Conservation (phyloP, 2,113 vertebrate species). For the Tragelaphus buxtoni region DNA sequence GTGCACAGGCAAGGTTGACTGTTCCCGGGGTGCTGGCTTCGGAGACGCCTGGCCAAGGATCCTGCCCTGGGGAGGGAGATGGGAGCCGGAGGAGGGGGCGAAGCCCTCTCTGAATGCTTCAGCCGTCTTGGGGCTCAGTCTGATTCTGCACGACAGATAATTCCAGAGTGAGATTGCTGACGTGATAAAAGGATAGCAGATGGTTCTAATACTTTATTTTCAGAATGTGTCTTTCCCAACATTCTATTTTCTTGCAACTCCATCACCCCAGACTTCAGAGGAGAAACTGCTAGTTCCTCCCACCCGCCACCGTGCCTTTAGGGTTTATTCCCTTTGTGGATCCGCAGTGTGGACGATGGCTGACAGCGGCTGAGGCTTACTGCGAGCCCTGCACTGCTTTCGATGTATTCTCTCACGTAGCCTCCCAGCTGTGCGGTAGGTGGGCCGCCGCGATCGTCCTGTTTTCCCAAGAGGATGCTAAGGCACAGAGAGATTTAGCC, state of each 20-base stretch:
- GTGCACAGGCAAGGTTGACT: neutral
- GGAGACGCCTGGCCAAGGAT: neutral
- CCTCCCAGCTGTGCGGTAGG: neutral
- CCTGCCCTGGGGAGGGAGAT: neutral
- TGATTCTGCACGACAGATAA: conserved; percentile 48
- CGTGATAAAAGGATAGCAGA: conserved; percentile 56
- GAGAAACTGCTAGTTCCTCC: neutral
- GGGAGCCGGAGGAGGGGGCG: neutral
- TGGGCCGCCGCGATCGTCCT: neutral
- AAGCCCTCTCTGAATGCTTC: conserved; percentile 28
- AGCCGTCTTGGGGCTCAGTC: conserved; percentile 42
- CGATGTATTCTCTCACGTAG: neutral
- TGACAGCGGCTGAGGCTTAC: neutral
- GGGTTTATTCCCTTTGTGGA: conserved; percentile 1
- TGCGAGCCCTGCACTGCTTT: neutral
- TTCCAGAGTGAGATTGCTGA: conserved; percentile 58
- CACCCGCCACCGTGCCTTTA: rapidly evolving
- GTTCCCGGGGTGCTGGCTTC: conserved; percentile 31
- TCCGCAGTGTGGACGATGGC: neutral
- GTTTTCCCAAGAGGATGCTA: neutral
- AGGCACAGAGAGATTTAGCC: neutral
- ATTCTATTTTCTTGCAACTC: neutral
- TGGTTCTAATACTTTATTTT: conserved; percentile 62
- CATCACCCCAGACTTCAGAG: conserved; percentile 6
- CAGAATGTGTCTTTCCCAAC: neutral